These are phyloP conservation scores for Dolomedes plantarius DNA, from an alignment of 2,888 invertebrate species.

Conservation along the genomic window DNA sequence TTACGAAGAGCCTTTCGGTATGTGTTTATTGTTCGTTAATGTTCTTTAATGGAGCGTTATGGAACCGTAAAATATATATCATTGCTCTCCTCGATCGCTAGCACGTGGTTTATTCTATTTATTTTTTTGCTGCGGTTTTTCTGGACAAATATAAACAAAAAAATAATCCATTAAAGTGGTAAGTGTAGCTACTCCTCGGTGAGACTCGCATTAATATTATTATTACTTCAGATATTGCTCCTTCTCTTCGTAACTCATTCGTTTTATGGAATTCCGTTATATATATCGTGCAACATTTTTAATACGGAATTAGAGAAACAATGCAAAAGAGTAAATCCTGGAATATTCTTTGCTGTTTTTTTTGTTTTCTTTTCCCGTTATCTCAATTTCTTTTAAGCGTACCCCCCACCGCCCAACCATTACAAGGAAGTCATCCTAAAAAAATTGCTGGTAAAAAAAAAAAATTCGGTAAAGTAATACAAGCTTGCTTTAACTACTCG, in stretches of 20 bases:
- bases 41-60: conserved; percentile 67
- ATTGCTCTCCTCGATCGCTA: conserved; percentile 40
- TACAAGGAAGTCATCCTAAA: too few relatives aligned
- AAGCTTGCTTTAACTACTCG: too few relatives aligned
- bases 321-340: too few relatives aligned
- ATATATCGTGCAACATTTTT: too few relatives aligned
- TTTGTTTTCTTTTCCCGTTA: too few relatives aligned
- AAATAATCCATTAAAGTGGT: neutral
- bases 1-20: conserved; percentile 13
- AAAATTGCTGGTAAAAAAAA: too few relatives aligned
- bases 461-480: too few relatives aligned
- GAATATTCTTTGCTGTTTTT: too few relatives aligned
- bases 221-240: neutral
- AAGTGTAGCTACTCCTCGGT: neutral
- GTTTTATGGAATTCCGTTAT: too few relatives aligned
- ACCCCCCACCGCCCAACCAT: too few relatives aligned
- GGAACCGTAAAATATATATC: conserved; percentile 67
- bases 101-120: conserved; percentile 9
- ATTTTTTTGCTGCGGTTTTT: conserved; percentile 8
- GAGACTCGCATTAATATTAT: neutral
- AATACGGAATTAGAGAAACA: too few relatives aligned
- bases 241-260: neutral
- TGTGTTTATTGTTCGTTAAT: conserved; percentile 70
- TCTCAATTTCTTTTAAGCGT: too few relatives aligned
- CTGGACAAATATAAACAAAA: conserved; percentile 20